Percentiles rank a stretch among this genome's conserved stretches.
Evolutionary conservation across 2,113 vertebrate species (phyloP).

Genomic region (Mus pahari): DNA sequence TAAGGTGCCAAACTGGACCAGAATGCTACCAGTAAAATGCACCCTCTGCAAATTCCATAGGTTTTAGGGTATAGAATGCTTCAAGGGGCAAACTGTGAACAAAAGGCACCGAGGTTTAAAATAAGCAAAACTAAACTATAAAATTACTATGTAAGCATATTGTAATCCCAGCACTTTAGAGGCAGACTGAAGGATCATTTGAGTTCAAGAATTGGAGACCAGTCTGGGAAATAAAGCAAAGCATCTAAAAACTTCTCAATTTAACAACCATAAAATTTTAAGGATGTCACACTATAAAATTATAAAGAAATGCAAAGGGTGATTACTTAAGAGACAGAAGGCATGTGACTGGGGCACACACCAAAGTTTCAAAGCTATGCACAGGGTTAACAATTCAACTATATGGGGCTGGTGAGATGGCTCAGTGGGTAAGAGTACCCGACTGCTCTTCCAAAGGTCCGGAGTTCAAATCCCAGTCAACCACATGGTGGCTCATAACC

Average conservation of each 20-base stretch:
- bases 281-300: not conserved
- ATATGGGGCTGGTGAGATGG: too few species aligned
- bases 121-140: conserved; percentile 2
- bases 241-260: not conserved
- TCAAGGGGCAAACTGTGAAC: not conserved
- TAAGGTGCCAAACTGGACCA: not conserved
- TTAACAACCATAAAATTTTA: conserved; percentile 11
- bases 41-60: not conserved
- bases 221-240: not conserved
- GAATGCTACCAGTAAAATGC: conserved; percentile 11
- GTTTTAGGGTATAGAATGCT: not conserved
- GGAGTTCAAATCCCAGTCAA: too few species aligned
- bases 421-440: too few species aligned
- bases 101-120: conserved; percentile 23
- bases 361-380: not conserved
- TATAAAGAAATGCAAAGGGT: conserved; percentile 38
- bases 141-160: not conserved
- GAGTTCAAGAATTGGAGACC: not conserved
- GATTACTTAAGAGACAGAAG: not conserved
- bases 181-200: not conserved
- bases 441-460: too few species aligned
- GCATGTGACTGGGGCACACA: not conserved
- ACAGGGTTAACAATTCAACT: conserved; percentile 51
- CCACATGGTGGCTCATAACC: too few species aligned
- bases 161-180: not conserved